A percentile compares a stretch with the other conserved stretches of the same genome.
These are phyloP conservation scores for Strigamia maritima DNA, from an alignment of 2,888 invertebrate genomes.

Conservation along the genomic window DNA sequence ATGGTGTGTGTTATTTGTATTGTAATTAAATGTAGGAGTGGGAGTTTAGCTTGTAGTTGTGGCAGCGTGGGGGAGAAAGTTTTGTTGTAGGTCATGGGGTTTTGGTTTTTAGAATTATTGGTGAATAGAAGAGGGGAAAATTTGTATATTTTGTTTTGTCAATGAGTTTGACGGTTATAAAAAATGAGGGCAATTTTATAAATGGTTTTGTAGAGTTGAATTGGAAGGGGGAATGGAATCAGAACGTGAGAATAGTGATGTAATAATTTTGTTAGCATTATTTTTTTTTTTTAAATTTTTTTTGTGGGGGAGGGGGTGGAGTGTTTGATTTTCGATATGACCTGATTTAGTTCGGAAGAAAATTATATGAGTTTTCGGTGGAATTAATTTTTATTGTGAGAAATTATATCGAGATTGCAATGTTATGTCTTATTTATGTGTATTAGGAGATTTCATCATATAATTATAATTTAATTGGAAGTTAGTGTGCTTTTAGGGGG, in stretches of 20 bases:
- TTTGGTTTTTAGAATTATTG: background rate
- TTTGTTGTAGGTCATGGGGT: background rate
- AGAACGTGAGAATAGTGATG: constrained; percentile 7
- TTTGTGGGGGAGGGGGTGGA: too few species aligned
- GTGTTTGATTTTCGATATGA: background rate
- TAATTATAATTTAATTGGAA: too few species aligned
- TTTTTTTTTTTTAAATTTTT: background rate
- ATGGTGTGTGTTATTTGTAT: constrained; percentile 16
- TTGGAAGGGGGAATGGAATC: background rate
- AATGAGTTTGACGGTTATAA: background rate
- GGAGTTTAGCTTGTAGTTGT: background rate
- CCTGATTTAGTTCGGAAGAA: background rate
- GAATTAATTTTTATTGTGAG: background rate
- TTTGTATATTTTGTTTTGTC: background rate
- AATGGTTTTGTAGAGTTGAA: background rate
- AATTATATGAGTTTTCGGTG: background rate
- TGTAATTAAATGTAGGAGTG: background rate
- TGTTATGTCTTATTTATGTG: background rate
- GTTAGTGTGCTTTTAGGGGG: too few species aligned
- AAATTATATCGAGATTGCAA: background rate
- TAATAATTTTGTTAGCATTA: background rate
- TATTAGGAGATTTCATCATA: too few species aligned
- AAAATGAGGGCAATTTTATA: background rate
- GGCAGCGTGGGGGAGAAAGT: background rate
- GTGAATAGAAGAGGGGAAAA: background rate